Percentiles rank a stretch among this genome's conserved stretches.
phyloP scores from a whole-genome alignment of 2,888 invertebrate species.

The Syrista parreyssii region DNA sequence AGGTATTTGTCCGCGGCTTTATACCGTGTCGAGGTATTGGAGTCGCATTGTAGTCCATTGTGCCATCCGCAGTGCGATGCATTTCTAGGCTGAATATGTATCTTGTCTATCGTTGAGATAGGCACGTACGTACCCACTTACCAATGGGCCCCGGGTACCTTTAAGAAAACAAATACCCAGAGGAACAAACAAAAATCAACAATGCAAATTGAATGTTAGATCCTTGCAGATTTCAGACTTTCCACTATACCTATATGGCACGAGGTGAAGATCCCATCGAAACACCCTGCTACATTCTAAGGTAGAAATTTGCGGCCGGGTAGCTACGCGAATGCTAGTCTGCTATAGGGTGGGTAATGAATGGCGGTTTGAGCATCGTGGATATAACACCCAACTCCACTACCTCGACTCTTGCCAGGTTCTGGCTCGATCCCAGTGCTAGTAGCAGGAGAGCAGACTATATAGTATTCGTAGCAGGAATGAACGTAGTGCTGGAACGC shows the following conservation, averaged over 20 bases:
- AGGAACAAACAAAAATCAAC: background rate
- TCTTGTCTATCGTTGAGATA: background rate
- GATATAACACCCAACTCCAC: background rate
- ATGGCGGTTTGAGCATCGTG: background rate
- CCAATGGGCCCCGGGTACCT: background rate
- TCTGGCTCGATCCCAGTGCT: background rate
- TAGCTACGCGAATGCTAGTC: background rate
- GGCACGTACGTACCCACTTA: background rate
- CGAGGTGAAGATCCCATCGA: background rate
- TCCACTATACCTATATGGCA: background rate
- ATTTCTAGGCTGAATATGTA: background rate
- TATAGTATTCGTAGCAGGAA: background rate
- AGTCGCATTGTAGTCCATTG: constrained; percentile 11
- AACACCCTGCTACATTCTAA: background rate
- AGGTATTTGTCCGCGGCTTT: constrained; percentile 46
- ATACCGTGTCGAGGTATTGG: constrained; percentile 44
- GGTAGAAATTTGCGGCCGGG: background rate
- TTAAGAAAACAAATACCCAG: background rate
- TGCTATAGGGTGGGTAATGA: background rate
- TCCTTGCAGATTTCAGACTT: background rate
- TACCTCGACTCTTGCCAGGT: background rate
- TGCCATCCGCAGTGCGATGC: constrained; percentile 36
- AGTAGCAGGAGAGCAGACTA: background rate
- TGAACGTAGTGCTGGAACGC: background rate
- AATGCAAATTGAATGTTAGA: background rate